Percentiles rank a stretch among this genome's conserved stretches.
Evolutionary conservation across 1,140 invertebrate species (phyloP).

Genomic region (Drosophila sproati): DNA sequence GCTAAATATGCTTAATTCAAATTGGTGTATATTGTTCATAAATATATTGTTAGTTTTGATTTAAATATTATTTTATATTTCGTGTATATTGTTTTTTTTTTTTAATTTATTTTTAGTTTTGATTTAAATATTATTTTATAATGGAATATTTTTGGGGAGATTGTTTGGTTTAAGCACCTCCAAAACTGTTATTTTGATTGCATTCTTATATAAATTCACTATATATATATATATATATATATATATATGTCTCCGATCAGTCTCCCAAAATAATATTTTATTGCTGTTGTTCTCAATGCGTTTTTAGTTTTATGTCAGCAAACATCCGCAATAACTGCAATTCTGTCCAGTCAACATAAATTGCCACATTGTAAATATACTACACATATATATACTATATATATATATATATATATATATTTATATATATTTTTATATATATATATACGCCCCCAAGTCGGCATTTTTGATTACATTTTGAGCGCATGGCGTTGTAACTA

Average conservation of each 20-base stretch:
- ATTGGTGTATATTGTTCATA: too few species aligned
- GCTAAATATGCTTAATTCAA: too few species aligned
- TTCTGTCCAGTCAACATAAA: slow-evolving; percentile 54
- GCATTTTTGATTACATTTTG: slow-evolving; percentile 1
- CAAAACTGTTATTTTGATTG: too few species aligned
- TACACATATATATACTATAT: not conserved
- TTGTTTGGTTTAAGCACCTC: too few species aligned
- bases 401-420: not conserved
- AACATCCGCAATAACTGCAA: slow-evolving; percentile 37
- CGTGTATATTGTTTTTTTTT: too few species aligned
- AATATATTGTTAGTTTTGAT: too few species aligned
- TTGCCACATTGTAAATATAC: slow-evolving; percentile 19
- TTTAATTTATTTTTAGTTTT: too few species aligned
- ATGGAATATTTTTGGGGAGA: too few species aligned
- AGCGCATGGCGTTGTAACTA: slow-evolving; percentile 20
- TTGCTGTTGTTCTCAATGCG: not conserved
- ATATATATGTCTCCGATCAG: not conserved
- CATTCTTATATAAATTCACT: too few species aligned
- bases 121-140: too few species aligned
- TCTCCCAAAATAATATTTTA: not conserved
- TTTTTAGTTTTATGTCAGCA: slow-evolving; percentile 14
- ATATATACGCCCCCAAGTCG: slow-evolving; percentile 11
- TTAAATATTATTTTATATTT: too few species aligned
- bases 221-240: slow-evolving; percentile 13
- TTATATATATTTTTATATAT: slow-evolving; percentile 3